Evolutionary conservation across 2,113 vertebrate genomes (phyloP).

Genomic region (Zingel zingel): DNA sequence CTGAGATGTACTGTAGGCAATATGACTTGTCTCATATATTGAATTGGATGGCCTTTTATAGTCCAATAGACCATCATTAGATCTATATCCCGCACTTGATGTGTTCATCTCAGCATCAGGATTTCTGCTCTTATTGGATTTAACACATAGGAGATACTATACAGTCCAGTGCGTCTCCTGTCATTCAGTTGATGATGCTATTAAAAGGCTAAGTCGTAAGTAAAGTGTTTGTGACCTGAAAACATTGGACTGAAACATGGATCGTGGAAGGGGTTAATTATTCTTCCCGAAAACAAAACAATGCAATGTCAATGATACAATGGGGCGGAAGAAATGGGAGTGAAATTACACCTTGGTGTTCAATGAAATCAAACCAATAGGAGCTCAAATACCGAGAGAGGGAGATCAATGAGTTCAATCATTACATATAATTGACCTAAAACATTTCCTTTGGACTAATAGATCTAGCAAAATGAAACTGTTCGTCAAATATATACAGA

Average conservation of each 20-base stretch:
- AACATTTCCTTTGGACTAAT: conserved; percentile 34
- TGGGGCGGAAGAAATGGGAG: conserved; percentile 40
- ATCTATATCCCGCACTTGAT: conserved; percentile 8
- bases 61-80: conserved; percentile 5
- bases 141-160: not conserved
- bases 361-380: conserved; percentile 58
- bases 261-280: conserved; percentile 42
- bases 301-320: conserved; percentile 15
- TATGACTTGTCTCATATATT: not conserved
- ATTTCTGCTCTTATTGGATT: conserved; percentile 4
- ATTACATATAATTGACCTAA: conserved; percentile 53
- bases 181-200: conserved; percentile 19
- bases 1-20: conserved; percentile 8
- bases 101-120: conserved; percentile 19
- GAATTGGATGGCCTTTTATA: conserved; percentile 22
- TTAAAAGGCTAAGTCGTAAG: conserved; percentile 47
- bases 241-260: conserved; percentile 37
- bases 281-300: conserved; percentile 51
- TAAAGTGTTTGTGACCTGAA: conserved; percentile 39
- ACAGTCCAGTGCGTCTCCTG: conserved; percentile 10
- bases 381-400: conserved; percentile 27
- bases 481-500: conserved; percentile 1
- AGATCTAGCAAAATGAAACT: conserved; percentile 17
- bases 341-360: conserved; percentile 39
- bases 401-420: conserved; percentile 43